Conservation (phyloP, 2,888 invertebrate species). For the Lasiommata megera region DNA sequence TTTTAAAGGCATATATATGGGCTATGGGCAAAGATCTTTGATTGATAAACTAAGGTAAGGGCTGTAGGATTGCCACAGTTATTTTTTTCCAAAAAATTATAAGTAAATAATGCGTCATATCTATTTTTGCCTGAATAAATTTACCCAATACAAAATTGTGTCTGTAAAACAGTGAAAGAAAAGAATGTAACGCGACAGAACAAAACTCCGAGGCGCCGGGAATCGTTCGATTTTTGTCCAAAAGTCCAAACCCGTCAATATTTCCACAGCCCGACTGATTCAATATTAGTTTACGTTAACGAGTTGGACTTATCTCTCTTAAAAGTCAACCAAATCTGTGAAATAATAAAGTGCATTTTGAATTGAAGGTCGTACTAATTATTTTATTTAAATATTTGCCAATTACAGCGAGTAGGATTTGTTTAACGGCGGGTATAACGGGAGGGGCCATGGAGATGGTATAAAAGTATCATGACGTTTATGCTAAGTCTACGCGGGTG, state of each 20-base stretch:
- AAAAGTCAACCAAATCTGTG: slow-evolving; percentile 30
- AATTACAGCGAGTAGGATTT: slow-evolving; percentile 53
- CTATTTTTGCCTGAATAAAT: neutral
- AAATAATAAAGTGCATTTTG: slow-evolving; percentile 33
- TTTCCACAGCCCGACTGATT: slow-evolving; percentile 51
- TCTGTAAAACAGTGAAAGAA: no score
- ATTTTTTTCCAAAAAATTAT: neutral
- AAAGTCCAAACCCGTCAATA: slow-evolving; percentile 70
- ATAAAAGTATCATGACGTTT: slow-evolving; percentile 11
- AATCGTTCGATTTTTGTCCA: slow-evolving; percentile 54
- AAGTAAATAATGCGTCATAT: neutral
- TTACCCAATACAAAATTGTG: slow-evolving; percentile 6
- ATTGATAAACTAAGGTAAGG: no score
- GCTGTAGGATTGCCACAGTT: neutral
- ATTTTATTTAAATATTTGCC: slow-evolving; percentile 65
- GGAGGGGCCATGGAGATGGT: slow-evolving; percentile 11
- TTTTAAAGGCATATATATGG: no score
- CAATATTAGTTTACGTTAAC: slow-evolving; percentile 69
- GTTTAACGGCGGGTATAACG: slow-evolving; percentile 41
- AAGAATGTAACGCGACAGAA: slow-evolving; percentile 17
- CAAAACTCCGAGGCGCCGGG: slow-evolving; percentile 29
- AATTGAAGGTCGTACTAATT: slow-evolving; percentile 43
- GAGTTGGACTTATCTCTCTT: slow-evolving; percentile 44
- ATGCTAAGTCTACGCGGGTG: slow-evolving; percentile 5
- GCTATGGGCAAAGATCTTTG: no score